These are phyloP conservation scores for Pimpla rufipes DNA, from an alignment of 2,888 invertebrate genomes.

Conservation along the genomic window DNA sequence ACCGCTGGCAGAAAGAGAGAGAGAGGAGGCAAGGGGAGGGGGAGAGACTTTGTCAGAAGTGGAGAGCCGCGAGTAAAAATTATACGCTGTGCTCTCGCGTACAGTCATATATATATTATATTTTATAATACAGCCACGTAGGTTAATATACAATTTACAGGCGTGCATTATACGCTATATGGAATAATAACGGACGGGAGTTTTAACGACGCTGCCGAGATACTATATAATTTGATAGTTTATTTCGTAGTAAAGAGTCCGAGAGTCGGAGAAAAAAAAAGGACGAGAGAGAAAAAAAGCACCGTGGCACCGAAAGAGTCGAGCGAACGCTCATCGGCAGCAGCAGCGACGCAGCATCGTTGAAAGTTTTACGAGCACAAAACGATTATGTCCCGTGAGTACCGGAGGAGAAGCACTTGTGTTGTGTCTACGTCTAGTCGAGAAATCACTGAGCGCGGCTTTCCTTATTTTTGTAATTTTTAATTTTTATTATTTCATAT, in stretches of 20 bases:
- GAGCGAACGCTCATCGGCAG: constrained; percentile 1
- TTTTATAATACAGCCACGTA: constrained; percentile 19
- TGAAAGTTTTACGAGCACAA: constrained; percentile 55
- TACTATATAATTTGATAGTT: constrained; percentile 56
- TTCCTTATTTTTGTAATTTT: constrained; percentile 23
- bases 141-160: constrained; percentile 29
- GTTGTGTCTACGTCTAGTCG: constrained; percentile 29
- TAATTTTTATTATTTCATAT: background rate
- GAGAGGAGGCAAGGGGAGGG: constrained; percentile 13
- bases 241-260: constrained; percentile 45
- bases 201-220: constrained; percentile 36
- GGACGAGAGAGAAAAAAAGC: constrained; percentile 1
- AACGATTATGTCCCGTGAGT: constrained; percentile 46
- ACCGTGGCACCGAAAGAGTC: background rate
- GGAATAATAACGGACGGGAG: constrained; percentile 40
- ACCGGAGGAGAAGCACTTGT: constrained; percentile 16
- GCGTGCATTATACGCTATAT: constrained; percentile 31
- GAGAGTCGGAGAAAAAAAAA: constrained; percentile 12
- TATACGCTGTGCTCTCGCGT: constrained; percentile 39
- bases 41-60: constrained; percentile 10
- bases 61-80: constrained; percentile 33
- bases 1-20: background rate
- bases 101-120: constrained; percentile 22
- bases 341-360: constrained; percentile 28
- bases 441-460: constrained; percentile 19